Evolutionary conservation across 2,797 vertebrate species (phyloP), one percentile per base, ranked within the genome.

Genomic region (Fistularia tabacaria): DNA sequence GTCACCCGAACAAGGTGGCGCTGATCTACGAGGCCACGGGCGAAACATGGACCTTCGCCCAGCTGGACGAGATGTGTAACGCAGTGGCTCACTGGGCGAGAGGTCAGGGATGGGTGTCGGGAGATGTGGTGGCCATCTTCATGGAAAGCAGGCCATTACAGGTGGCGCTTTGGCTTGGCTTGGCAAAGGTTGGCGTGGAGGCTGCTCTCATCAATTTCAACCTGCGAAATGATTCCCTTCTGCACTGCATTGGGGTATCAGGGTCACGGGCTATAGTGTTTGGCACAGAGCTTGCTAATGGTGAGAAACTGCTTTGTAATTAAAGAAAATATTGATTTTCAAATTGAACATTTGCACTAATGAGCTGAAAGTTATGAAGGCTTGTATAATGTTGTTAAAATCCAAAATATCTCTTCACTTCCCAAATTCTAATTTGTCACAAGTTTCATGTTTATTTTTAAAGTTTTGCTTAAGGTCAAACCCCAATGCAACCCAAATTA

Each of bases 191-290:
- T 0, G 94, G 95, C 0, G 79, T 95, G 8, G 94, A 97, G 62
- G 92, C 93, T 0, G 93, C 94, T 0, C 91, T 97, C 12, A 92
- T 97, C 64, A 96, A 96, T 69, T 92, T 94, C 76, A 94, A 95
- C 78, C 85, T 96, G 51, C 90, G 94, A 1, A 64, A 80, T 0
- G 94, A 96, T 57, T 88, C 94, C 0, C 87, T 96, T 43, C 55
- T 89, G 56, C 93, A 94, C 83, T 96, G 94, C 12, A 62, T 97
- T 38, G 83, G 85, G 9, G 89, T 89, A 0, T 95, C 94, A 0
- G 91, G 74, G 0, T 92, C 93, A 2, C 89, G 88, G 53, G 94
- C 89, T 0, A 71, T 95, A 13, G 83, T 97, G 64, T 96, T 95
- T 0, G 94, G 94, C n/a, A 91, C 85, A 0, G 95, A 97, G 79